These are phyloP conservation scores for Sisor rabdophorus DNA, from an alignment of 2,113 vertebrate species.

Conservation along the genomic window DNA sequence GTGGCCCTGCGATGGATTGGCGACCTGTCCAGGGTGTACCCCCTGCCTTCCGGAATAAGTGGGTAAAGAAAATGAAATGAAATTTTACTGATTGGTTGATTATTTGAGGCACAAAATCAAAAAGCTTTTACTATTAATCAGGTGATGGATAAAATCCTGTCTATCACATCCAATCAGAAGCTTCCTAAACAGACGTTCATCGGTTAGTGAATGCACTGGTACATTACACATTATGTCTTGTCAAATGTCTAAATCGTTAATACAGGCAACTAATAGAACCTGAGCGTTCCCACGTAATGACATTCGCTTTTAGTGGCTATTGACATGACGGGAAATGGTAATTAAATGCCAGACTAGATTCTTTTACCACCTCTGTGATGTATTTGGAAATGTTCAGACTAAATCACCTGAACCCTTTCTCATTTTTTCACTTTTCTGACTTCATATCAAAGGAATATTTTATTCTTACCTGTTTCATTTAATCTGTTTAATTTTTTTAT, in stretches of 20 bases:
- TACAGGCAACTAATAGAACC: not conserved
- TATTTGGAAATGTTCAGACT: constrained; percentile 28
- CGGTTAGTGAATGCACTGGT: not conserved
- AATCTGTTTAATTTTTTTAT: too few relatives aligned
- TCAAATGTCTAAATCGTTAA: not conserved
- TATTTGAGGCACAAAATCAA: not conserved
- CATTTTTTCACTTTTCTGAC: constrained; percentile 30
- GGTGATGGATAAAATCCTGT: not conserved
- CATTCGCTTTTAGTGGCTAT: constrained; percentile 24
- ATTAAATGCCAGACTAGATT: constrained; percentile 9
- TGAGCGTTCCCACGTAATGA: constrained; percentile 24
- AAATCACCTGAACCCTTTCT: constrained; percentile 37
- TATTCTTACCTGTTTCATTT: too few relatives aligned
- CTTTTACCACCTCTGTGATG: constrained; percentile 47
- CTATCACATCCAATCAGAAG: not conserved
- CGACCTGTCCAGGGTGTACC: too few relatives aligned
- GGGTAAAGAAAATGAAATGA: too few relatives aligned
- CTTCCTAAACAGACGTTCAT: constrained; percentile 1
- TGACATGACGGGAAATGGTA: not conserved
- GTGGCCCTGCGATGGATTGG: too few relatives aligned
- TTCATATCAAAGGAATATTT: too few relatives aligned
- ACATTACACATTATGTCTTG: not conserved
- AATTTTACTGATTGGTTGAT: too few relatives aligned
- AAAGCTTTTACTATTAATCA: not conserved
- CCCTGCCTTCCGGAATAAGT: too few relatives aligned